Conservation (phyloP, 1,140 invertebrate species). For the Neuroterus valhalla region DNA sequence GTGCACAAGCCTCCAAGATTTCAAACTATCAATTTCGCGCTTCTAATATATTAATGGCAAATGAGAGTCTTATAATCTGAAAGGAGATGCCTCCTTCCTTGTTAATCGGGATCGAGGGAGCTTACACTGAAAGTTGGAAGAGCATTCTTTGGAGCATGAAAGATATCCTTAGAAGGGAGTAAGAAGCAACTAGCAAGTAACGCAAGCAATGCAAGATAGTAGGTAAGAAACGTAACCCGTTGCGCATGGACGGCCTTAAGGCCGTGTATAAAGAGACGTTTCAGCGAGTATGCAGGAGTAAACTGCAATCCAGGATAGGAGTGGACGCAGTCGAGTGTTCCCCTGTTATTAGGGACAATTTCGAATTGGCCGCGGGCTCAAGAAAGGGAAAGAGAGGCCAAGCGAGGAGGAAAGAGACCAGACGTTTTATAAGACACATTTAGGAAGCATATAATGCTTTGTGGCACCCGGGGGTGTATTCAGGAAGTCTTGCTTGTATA, state of each 20-base stretch:
- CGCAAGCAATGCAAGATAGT: neutral
- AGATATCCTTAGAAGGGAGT: neutral
- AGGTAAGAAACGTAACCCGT: neutral
- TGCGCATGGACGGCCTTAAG: conserved; percentile 39
- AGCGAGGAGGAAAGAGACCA: conserved; percentile 41
- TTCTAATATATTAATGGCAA: neutral
- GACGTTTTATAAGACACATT: conserved; percentile 46
- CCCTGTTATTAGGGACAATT: conserved; percentile 76
- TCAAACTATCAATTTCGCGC: neutral
- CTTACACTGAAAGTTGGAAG: neutral
- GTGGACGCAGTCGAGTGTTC: conserved; percentile 63
- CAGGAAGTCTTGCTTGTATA: conserved; percentile 5
- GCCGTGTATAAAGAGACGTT: conserved; percentile 50
- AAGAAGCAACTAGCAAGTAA: neutral
- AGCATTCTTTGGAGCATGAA: neutral
- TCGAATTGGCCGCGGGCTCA: conserved; percentile 69
- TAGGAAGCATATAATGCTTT: conserved; percentile 53
- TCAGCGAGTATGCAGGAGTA: conserved; percentile 45
- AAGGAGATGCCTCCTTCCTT: neutral
- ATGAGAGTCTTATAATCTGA: neutral
- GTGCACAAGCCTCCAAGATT: too few species aligned
- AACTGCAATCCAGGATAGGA: conserved; percentile 56
- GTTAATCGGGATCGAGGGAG: neutral
- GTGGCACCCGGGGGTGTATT: conserved; percentile 52
- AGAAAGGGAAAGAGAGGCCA: conserved; percentile 44